These are phyloP conservation scores for Pollimyrus isidori DNA, from an alignment of 2,113 vertebrate species.

Conservation along the genomic window DNA sequence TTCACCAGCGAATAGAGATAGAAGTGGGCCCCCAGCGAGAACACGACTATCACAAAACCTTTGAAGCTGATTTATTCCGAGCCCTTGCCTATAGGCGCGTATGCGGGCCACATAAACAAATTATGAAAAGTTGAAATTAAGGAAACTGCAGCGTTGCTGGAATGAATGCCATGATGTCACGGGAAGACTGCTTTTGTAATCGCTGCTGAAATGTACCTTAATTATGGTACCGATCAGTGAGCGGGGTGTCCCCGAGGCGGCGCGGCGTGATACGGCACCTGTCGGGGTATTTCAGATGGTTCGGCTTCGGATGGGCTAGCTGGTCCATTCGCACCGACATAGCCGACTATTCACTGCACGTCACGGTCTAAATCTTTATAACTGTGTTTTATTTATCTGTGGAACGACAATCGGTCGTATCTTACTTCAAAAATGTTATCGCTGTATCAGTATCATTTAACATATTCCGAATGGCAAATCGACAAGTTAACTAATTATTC, in stretches of 20 bases:
- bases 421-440: neutral
- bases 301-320: conserved; percentile 47
- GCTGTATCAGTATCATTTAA: neutral
- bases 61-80: neutral
- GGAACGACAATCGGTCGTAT: neutral
- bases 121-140: neutral
- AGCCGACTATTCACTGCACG: neutral
- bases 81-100: neutral
- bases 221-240: neutral
- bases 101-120: neutral
- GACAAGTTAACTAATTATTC: neutral
- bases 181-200: neutral
- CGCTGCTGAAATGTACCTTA: neutral
- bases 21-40: neutral
- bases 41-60: neutral
- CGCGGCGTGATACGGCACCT: conserved; percentile 32
- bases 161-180: neutral
- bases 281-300: conserved; percentile 47
- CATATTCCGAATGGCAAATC: neutral
- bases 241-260: neutral
- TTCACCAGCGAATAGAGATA: conserved; percentile 20
- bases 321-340: conserved; percentile 45
- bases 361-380: neutral
- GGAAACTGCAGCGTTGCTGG: neutral
- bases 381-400: neutral